A percentile compares a stretch with the other conserved stretches of the same genome.
Evolutionary conservation across 2,888 invertebrate species (phyloP).

Genomic region (Pycnomerus fuliginosus): DNA sequence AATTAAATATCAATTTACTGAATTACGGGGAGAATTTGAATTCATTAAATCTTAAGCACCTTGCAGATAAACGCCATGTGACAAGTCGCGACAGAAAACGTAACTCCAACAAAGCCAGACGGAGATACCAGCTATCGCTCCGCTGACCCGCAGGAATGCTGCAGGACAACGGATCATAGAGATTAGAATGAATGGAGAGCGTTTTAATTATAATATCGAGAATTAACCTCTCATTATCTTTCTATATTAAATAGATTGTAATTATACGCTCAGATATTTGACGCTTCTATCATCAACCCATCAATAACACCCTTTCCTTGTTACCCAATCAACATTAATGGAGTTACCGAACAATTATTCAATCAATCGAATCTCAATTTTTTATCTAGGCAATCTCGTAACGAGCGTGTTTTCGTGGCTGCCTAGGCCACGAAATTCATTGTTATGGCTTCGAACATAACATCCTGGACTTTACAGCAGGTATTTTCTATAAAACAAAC

Average conservation of each 20-base stretch:
- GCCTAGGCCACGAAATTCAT: too few relatives aligned
- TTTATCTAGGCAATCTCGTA: slow-evolving; percentile 8
- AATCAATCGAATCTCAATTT: too few relatives aligned
- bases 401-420: slow-evolving; percentile 7
- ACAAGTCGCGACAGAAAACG: slow-evolving; percentile 37
- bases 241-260: slow-evolving; percentile 11
- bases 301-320: too few relatives aligned
- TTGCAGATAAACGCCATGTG: slow-evolving; percentile 40
- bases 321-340: too few relatives aligned
- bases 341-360: too few relatives aligned
- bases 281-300: too few relatives aligned
- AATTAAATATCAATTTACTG: slow-evolving; percentile 48
- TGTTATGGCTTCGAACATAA: too few relatives aligned
- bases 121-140: slow-evolving; percentile 38
- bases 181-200: slow-evolving; percentile 29
- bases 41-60: slow-evolving; percentile 47
- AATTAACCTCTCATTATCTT: slow-evolving; percentile 22
- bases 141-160: slow-evolving; percentile 45
- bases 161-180: slow-evolving; percentile 38
- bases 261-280: too few relatives aligned
- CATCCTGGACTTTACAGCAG: too few relatives aligned
- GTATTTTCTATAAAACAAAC: too few relatives aligned
- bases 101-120: slow-evolving; percentile 26
- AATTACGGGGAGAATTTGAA: slow-evolving; percentile 43
- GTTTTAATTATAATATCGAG: slow-evolving; percentile 26